Evolutionary conservation across 2,797 vertebrate species (phyloP), one percentile per base, ranked within the genome.

Genomic region (Muraenolepis orangiensis): DNA sequence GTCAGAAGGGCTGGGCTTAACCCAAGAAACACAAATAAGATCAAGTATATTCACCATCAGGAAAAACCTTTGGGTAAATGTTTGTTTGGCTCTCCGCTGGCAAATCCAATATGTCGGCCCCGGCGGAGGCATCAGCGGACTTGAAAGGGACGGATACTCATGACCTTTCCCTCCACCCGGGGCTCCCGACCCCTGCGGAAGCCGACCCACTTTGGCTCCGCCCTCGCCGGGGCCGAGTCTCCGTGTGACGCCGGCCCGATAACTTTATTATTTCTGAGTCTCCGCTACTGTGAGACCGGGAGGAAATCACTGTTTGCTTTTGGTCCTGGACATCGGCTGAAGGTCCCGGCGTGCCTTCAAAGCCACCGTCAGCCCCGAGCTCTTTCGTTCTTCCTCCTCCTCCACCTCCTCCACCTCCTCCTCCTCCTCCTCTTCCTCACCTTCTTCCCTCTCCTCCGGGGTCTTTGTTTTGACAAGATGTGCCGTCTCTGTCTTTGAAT

Each of bases 401-500:
- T 79, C 36, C 71, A 72, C 77, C 28, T 74, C 74, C 78, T 36
- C 71, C n/a, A n/a, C n/a, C n/a, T 20, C 70, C 29, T 34, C 67
- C 69, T 61, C 32, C 72, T 79, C 83, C n/a, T 79, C 36, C 71
- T 71, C 77, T 14, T 74, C 74, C 78, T 36, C 71, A n/a, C n/a
- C n/a, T n/a, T n/a, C n/a, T n/a, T n/a, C n/a, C n/a, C n/a, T n/a
- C n/a, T n/a, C n/a, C n/a, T n/a, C n/a, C n/a, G n/a, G 3, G 14
- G 13, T 42, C 13, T 42, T 74, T 82, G 78, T 82, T 81, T 85
- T 75, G 67, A 77, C 76, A 80, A 82, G 80, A 85, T 78, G 38
- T 30, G 16, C 46, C 42, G 16, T 51, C 46, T 51, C 46, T n/a
- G 32, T 34, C 32, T 34, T 3, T 34, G 32, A 34, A 34, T 34